Evolutionary conservation across 2,888 invertebrate genomes (phyloP).

Genomic region (Ectropis crepuscularia): DNA sequence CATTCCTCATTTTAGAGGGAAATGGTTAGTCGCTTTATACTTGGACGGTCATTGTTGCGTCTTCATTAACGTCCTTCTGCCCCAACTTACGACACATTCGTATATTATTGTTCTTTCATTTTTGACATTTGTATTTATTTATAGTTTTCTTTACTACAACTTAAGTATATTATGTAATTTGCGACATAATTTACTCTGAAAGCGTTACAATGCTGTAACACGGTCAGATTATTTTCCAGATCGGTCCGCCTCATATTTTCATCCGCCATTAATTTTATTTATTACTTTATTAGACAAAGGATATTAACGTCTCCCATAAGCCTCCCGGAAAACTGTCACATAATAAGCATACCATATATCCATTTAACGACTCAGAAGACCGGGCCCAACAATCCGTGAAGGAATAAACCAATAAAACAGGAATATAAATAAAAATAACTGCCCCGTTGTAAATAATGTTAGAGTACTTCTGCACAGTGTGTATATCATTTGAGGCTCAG

Average conservation of each 20-base stretch:
- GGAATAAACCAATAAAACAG: slow-evolving; percentile 79
- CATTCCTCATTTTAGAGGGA: no score
- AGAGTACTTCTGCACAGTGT: slow-evolving; percentile 62
- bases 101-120: no score
- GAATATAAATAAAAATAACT: slow-evolving; percentile 79
- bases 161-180: no score
- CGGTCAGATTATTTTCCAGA: not conserved
- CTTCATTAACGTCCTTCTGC: no score
- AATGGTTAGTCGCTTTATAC: no score
- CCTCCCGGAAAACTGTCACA: slow-evolving; percentile 38
- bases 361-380: slow-evolving; percentile 60
- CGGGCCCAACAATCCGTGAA: slow-evolving; percentile 71
- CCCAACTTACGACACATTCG: no score
- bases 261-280: slow-evolving; percentile 22
- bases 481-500: slow-evolving; percentile 74
- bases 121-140: no score
- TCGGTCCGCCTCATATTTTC: not conserved
- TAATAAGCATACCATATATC: slow-evolving; percentile 58
- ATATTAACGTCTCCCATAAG: slow-evolving; percentile 25
- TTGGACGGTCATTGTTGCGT: no score
- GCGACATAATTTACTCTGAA: no score
- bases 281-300: slow-evolving; percentile 27
- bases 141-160: no score
- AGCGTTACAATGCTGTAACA: not conserved
- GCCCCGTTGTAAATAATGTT: slow-evolving; percentile 68